A percentile compares a stretch with the other conserved stretches of the same genome.
These are phyloP conservation scores for Grantiella picta DNA, from an alignment of 2,113 vertebrate species.

Conservation along the genomic window DNA sequence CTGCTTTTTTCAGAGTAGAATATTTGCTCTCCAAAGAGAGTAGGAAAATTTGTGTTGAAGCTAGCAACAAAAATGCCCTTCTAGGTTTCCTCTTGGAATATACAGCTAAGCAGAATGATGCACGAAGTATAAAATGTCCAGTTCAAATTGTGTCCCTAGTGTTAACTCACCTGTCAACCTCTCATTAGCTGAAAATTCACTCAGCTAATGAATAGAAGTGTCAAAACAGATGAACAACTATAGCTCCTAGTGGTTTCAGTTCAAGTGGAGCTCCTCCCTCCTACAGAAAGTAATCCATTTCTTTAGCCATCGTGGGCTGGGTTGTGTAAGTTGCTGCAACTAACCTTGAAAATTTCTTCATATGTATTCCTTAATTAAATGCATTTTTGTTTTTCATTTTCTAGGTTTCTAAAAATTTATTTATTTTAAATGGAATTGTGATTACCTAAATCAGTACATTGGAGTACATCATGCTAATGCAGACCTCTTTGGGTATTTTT, in stretches of 20 bases:
- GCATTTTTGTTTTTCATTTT: fast-evolving
- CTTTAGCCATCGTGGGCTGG: no score
- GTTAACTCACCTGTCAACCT: not conserved
- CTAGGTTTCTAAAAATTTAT: not conserved
- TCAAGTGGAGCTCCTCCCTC: not conserved
- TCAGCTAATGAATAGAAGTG: not conserved
- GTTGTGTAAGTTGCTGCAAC: not conserved
- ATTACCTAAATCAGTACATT: not conserved
- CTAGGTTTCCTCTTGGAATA: not conserved
- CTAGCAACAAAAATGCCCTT: not conserved
- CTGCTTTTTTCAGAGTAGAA: not conserved
- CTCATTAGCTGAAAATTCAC: not conserved
- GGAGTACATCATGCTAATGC: not conserved
- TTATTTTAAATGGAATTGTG: not conserved
- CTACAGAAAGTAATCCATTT: not conserved
- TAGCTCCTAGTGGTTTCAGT: not conserved
- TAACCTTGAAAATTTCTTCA: not conserved
- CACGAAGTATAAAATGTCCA: not conserved
- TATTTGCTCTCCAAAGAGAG: not conserved
- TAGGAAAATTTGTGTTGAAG: not conserved
- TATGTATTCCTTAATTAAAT: not conserved
- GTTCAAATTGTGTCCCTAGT: not conserved
- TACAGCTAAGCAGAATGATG: fast-evolving
- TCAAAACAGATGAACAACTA: not conserved
- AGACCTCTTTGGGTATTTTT: not conserved